A percentile compares a stretch with the other conserved stretches of the same genome.
Conservation (phyloP, 1,140 invertebrate species). For the Ceratina calcarata region DNA sequence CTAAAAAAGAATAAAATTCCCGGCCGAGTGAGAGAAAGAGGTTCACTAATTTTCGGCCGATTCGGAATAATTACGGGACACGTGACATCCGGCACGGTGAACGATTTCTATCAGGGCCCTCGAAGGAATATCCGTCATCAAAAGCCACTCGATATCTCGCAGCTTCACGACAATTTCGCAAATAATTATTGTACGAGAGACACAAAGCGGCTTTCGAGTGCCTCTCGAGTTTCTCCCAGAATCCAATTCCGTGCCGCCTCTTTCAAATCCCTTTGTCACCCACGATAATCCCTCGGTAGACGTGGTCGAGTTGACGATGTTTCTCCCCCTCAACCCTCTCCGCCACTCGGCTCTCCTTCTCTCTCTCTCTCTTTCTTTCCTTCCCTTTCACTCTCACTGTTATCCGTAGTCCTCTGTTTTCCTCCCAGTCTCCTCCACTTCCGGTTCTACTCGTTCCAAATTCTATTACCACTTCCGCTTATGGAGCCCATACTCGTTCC, state of each 20-base stretch:
- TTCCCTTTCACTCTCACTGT: background rate
- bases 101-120: conserved; percentile 24
- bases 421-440: background rate
- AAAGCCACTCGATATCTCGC: conserved; percentile 43
- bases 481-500: conserved; percentile 41
- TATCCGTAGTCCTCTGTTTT: conserved; percentile 1
- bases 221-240: conserved; percentile 37
- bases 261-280: conserved; percentile 62
- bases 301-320: conserved; percentile 54
- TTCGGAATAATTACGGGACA: conserved; percentile 47
- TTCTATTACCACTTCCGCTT: conserved; percentile 56
- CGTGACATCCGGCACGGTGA: background rate
- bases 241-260: conserved; percentile 60
- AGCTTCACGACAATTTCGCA: conserved; percentile 46
- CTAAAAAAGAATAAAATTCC: background rate
- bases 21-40: background rate
- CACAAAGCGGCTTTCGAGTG: conserved; percentile 56
- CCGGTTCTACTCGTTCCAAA: conserved; percentile 37
- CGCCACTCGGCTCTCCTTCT: background rate
- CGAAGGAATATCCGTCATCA: conserved; percentile 37
- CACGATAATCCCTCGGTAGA: conserved; percentile 60
- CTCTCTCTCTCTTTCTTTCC: background rate
- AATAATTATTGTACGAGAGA: conserved; percentile 61
- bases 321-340: conserved; percentile 8
- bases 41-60: conserved; percentile 35